Base-by-base conservation (phyloP, 1,140 invertebrate species). In the Leguminivora glycinivorella region DNA sequence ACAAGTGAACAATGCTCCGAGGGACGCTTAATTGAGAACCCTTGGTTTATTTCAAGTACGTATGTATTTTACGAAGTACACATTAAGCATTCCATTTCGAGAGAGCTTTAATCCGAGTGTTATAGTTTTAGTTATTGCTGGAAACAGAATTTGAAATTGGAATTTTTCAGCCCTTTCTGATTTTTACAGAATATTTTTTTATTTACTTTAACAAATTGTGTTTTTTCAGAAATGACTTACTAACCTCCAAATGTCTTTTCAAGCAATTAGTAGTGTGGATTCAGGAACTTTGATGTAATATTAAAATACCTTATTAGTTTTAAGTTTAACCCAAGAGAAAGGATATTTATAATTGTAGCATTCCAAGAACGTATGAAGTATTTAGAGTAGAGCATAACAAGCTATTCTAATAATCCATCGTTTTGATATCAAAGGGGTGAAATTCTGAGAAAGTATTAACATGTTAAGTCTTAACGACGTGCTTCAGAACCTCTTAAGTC, bases 391-490 rank as follows among this genome's bases (percentile, higher is more conserved):
- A 63, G 6, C 26, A 17, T 7, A n/a, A 17, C 58, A 63, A 19
- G 17, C 17, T 26, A 63, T 63, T 29, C 14, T n/a, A 10, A 26
- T 63, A 63, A 63, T 63, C 24, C 25, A 19, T 29, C 14, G 24
- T 26, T 63, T 63, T n/a, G n/a, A 63, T 63, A 31, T 63, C 58
- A 63, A 63, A 63, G 58, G 26, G 17, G 26, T 29, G 58, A 63
- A 34, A 63, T 63, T 63, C 58, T 63, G 26, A 63, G 58, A 63
- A 63, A 63, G 58, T 63, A 63, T 63, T 63, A 63, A 63, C 29
- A 29, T 63, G 58, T 63, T 63, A 63, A 63, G 29, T 29, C 25
- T 63, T 63, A 63, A 29, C 26, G 58, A 63, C 25, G n/a, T 63
- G 25, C 26, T 34, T 31, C 25, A 63, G 29, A 60, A 17, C 58